Evolutionary conservation across 2,888 invertebrate species (phyloP), one percentile per base, ranked within the genome.

Genomic region (Arrhopalites spinosus): DNA sequence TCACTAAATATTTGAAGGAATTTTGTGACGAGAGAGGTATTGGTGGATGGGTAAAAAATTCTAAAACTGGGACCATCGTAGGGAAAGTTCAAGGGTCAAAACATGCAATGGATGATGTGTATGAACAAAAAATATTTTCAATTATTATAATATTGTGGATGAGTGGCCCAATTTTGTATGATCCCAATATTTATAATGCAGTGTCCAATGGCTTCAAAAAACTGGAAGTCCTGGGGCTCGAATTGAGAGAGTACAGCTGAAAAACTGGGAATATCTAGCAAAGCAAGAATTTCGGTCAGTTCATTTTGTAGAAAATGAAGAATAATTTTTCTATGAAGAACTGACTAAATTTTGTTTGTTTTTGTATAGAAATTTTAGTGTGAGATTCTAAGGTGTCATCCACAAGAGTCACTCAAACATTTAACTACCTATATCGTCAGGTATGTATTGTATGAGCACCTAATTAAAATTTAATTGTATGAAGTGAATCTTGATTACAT

Each of bases 11-110:
- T 85, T 93, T 94, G 84, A 91, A 93, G 82, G 93, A 94, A 84
- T 87, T 91, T 79, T 92, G 93, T 71, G 89, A 89, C 73, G 89
- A 91, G 84, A 87, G 93, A 45, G 91, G 91, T 25, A 88, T 96
- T 47, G 90, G 90, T 29, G 96, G 97, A 11, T 97, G 96, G 96
- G 93, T 96, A 81, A 95, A 94, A 87, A 96, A 96, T 86, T 92
- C 93, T 61, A 92, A 91, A 85, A 90, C 89, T 77, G 95, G 95
- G 25, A 94, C 96, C 17, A 93, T 97, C 73, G 89, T 92, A 8
- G 97, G 97, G 70, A 93, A 93, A 86, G 89, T 96, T 85, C 95
- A 96, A 86, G 96, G 96, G 15, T 88, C 88, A 61, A 92, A 91
- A 84, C 87, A 89, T 8, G 89, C 90, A 83, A 87, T 96, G 71